Evolutionary conservation across 2,113 vertebrate species (phyloP).

Genomic region (Poeciliopsis prolifica): DNA sequence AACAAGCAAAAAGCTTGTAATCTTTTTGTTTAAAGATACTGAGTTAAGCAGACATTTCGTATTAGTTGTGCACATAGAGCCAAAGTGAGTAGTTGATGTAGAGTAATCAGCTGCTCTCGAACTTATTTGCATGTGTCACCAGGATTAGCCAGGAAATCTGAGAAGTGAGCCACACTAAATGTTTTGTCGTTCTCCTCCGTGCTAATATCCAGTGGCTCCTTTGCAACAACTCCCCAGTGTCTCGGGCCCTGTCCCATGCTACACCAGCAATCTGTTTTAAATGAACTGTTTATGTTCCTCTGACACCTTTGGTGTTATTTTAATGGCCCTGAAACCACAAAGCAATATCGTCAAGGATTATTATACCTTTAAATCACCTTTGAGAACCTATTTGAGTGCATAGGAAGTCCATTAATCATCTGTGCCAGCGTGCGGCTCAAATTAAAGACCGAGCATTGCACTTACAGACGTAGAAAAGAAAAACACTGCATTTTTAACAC

Average conservation of each 20-base stretch:
- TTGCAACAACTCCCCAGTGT: conserved; percentile 68
- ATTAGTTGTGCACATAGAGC: background rate
- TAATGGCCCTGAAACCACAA: conserved; percentile 81
- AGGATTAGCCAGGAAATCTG: conserved; percentile 41
- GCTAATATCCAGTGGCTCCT: conserved; percentile 61
- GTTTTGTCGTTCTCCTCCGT: conserved; percentile 56
- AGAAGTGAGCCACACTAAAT: conserved; percentile 51
- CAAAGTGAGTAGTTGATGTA: background rate
- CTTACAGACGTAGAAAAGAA: conserved; percentile 37
- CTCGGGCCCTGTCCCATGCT: conserved; percentile 32
- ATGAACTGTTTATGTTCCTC: conserved; percentile 82
- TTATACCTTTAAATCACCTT: conserved; percentile 84
- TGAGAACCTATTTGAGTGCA: conserved; percentile 65
- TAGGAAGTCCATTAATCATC: conserved; percentile 83
- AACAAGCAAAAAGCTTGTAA: no score
- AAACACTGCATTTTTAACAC: conserved; percentile 9
- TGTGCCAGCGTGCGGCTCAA: conserved; percentile 64
- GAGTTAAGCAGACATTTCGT: background rate
- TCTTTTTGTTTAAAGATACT: background rate
- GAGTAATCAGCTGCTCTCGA: background rate
- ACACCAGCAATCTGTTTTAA: conserved; percentile 80
- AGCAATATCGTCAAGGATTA: conserved; percentile 81
- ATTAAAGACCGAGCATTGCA: conserved; percentile 58
- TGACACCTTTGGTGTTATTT: conserved; percentile 76
- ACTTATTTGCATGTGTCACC: conserved; percentile 21